A percentile compares a stretch with the other conserved stretches of the same genome.
Conservation (phyloP, 2,113 vertebrate species). For the Emydura subglobosa region DNA sequence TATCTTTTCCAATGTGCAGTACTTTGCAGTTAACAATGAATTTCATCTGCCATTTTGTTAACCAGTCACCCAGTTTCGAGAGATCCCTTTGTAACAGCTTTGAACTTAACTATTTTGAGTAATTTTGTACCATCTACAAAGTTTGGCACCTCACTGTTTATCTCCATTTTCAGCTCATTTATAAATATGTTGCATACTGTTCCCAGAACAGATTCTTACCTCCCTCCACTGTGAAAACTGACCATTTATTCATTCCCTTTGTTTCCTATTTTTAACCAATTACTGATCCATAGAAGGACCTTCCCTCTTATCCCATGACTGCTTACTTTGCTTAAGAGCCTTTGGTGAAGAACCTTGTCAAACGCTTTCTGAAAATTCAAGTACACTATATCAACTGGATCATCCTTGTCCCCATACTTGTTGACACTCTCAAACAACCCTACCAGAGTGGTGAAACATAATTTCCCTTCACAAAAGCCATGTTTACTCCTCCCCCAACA, state of each 20-base stretch:
- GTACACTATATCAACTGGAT: not conserved
- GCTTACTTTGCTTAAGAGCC: not conserved
- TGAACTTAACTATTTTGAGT: not conserved
- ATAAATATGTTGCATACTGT: not conserved
- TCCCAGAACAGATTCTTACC: not conserved
- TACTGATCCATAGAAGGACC: not conserved
- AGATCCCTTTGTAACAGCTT: not conserved
- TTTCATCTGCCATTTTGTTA: not conserved
- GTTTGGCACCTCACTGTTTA: not conserved
- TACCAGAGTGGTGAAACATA: not conserved
- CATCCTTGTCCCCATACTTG: not conserved
- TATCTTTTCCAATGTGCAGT: not conserved
- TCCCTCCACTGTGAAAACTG: not conserved
- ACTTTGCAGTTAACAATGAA: not conserved
- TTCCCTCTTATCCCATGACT: not conserved
- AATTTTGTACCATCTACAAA: not conserved
- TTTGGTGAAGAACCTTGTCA: not conserved
- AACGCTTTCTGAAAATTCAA: not conserved
- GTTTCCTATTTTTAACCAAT: not conserved
- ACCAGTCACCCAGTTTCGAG: not conserved
- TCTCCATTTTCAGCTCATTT: not conserved
- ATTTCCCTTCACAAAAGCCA: not conserved
- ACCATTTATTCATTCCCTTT: not conserved
- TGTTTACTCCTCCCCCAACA: not conserved
- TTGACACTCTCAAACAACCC: not conserved